A percentile compares a stretch with the other conserved stretches of the same genome.
Evolutionary conservation across 2,888 invertebrate species (phyloP).

Genomic region (Drosophila eohydei): DNA sequence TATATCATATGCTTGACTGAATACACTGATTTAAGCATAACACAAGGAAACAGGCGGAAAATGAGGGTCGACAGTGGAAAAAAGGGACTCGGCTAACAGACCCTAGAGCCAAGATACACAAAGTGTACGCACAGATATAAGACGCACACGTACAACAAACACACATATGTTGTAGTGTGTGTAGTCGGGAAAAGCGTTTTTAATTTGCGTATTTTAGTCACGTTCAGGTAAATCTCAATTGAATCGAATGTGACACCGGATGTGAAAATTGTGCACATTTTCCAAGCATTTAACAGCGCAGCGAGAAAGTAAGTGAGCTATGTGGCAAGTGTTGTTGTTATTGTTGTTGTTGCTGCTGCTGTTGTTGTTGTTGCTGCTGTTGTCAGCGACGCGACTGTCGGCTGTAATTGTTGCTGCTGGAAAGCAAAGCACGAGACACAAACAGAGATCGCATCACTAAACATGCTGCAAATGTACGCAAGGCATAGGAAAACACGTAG

Average conservation of each 20-base stretch:
- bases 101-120: conserved; percentile 21
- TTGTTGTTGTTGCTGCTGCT: conserved; percentile 30
- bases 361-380: conserved; percentile 16
- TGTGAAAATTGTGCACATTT: conserved; percentile 81
- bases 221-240: conserved; percentile 82
- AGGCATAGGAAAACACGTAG: conserved; percentile 72
- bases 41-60: conserved; percentile 40
- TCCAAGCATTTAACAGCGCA: conserved; percentile 72
- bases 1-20: conserved; percentile 27
- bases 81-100: conserved; percentile 33
- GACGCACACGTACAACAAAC: conserved; percentile 4
- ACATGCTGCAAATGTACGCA: conserved; percentile 72
- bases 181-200: conserved; percentile 58
- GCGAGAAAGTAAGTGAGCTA: conserved; percentile 35
- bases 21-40: conserved; percentile 36
- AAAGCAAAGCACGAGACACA: conserved; percentile 78
- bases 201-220: conserved; percentile 82
- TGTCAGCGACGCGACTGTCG: conserved; percentile 35
- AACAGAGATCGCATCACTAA: conserved; percentile 79
- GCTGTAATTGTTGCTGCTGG: conserved; percentile 50
- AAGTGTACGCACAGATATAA: conserved; percentile 25
- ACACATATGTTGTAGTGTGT: neutral
- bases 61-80: conserved; percentile 42
- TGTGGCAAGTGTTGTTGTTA: conserved; percentile 38
- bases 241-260: conserved; percentile 83